These are phyloP conservation scores for Drosophila villosipedis DNA, from an alignment of 2,888 invertebrate genomes.

Conservation along the genomic window DNA sequence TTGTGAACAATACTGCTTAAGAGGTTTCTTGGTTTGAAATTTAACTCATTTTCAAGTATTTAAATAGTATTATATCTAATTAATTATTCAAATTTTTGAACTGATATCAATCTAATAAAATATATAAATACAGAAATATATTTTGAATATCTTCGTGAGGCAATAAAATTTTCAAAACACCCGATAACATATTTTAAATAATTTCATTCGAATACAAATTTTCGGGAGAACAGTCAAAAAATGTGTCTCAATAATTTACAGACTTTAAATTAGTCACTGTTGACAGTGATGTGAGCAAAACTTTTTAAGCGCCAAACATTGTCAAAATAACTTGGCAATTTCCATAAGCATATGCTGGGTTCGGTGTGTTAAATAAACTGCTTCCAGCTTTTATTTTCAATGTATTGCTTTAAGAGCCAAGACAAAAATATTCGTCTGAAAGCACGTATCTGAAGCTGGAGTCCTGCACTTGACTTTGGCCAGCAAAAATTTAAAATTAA, in stretches of 20 bases:
- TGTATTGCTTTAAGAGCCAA: conserved; percentile 37
- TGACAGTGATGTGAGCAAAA: background rate
- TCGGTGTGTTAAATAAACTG: conserved; percentile 19
- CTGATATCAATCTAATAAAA: too few relatives aligned
- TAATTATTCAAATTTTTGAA: too few relatives aligned
- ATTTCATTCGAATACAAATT: background rate
- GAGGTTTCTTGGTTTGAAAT: background rate
- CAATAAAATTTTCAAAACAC: too few relatives aligned
- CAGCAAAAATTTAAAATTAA: conserved; percentile 66
- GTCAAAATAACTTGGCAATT: background rate
- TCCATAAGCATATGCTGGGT: conserved; percentile 25
- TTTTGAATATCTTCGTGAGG: too few relatives aligned
- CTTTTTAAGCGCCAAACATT: background rate
- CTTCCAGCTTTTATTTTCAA: conserved; percentile 2
- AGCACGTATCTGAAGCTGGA: conserved; percentile 51
- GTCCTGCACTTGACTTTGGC: conserved; percentile 71
- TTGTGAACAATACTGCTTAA: background rate
- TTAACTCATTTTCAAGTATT: background rate
- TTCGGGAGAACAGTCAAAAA: background rate
- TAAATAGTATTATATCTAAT: too few relatives aligned
- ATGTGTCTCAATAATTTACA: background rate
- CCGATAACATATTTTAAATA: background rate
- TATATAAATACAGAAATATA: too few relatives aligned
- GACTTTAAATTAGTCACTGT: background rate
- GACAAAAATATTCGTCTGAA: conserved; percentile 38